Evolutionary conservation across 1,140 invertebrate genomes (phyloP).

Genomic region (Acyrthosiphon pisum): DNA sequence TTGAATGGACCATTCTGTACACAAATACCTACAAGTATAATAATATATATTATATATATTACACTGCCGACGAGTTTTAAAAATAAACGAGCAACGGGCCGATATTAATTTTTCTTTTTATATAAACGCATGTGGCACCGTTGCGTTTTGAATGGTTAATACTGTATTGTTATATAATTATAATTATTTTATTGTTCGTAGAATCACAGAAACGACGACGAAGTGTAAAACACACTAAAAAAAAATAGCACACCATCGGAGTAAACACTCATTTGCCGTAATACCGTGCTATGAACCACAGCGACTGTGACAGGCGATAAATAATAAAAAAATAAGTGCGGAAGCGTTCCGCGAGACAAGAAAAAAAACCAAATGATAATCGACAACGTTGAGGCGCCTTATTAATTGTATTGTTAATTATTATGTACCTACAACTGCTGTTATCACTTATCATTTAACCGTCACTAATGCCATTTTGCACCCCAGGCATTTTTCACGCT

Average conservation of each 20-base stretch:
- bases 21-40: not conserved
- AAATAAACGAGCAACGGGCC: not conserved
- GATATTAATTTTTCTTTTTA: constrained; percentile 14
- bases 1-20: not conserved
- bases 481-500: not conserved
- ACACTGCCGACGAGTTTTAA: not conserved
- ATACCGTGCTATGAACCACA: not conserved
- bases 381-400: not conserved
- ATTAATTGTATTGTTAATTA: not conserved
- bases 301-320: not conserved
- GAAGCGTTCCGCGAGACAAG: not conserved
- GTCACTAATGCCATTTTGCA: not conserved
- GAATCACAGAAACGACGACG: not conserved
- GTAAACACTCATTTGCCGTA: not conserved
- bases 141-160: not conserved
- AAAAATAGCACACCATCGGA: not conserved
- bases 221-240: not conserved
- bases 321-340: not conserved
- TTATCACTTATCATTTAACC: not conserved
- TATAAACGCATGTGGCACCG: not conserved
- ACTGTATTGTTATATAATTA: not conserved
- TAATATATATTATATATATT: not conserved
- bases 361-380: not conserved
- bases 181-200: not conserved
- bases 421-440: not conserved